Percentiles rank a stretch among this genome's conserved stretches.
Conservation (phyloP, 2,888 invertebrate genomes). For the Morpho deidamia region DNA sequence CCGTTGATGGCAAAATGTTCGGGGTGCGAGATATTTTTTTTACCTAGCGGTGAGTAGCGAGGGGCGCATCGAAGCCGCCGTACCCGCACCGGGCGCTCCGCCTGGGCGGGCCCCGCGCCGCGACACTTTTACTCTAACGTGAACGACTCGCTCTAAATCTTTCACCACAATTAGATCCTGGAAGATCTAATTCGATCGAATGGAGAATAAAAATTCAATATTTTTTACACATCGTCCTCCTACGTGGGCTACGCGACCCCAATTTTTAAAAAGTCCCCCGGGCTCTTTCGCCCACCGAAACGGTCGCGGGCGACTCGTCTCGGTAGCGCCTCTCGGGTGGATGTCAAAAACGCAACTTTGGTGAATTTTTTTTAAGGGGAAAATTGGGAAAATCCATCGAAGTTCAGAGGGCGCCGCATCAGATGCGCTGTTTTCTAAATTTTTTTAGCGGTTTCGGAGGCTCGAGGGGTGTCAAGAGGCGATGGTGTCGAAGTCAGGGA, state of each 20-base stretch:
- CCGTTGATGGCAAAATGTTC: constrained; percentile 39
- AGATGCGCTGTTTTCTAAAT: constrained; percentile 46
- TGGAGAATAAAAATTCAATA: constrained; percentile 7
- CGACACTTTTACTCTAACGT: not conserved
- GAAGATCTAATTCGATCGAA: not conserved
- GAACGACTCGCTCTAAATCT: not conserved
- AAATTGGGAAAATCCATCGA: constrained; percentile 39
- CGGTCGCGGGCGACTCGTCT: not conserved
- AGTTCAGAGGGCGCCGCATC: constrained; percentile 29
- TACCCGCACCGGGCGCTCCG: constrained; percentile 44
- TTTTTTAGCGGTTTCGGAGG: constrained; percentile 45
- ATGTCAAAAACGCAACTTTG: not conserved
- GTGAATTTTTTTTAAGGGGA: constrained; percentile 18
- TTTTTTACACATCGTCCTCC: not conserved
- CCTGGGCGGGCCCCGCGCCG: constrained; percentile 49
- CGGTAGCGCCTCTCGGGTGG: constrained; percentile 8
- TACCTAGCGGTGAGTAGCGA: constrained; percentile 37
- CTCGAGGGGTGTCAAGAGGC: constrained; percentile 13
- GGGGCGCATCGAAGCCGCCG: constrained; percentile 46
- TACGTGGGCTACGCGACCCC: not conserved
- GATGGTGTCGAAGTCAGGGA: constrained; percentile 18
- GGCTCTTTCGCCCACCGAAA: not conserved
- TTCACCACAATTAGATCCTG: not conserved
- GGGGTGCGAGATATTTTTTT: constrained; percentile 46
- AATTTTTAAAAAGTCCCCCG: constrained; percentile 7